phyloP scores from a whole-genome alignment of 2,888 invertebrate species.

The Stratiomys singularior region DNA sequence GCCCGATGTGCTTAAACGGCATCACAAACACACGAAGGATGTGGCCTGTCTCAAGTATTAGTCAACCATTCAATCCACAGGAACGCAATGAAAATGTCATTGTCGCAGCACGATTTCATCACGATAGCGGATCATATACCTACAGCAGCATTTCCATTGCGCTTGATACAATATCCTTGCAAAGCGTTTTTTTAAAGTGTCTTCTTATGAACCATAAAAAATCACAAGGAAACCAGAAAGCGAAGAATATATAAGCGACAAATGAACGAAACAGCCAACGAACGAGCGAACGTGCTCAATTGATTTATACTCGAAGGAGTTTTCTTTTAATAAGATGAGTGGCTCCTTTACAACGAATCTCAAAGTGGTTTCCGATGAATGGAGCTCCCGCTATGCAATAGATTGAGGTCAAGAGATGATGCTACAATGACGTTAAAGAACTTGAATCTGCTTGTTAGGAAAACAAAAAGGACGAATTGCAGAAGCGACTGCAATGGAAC shows the following conservation, averaged over 20 bases:
- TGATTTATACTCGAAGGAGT: conserved; percentile 49
- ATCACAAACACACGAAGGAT: neutral
- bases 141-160: conserved; percentile 14
- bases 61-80: neutral
- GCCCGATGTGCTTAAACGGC: neutral
- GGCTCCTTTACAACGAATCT: conserved; percentile 34
- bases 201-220: conserved; percentile 8
- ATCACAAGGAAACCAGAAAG: neutral
- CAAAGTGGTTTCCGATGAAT: conserved; percentile 45
- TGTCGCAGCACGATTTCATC: conserved; percentile 29
- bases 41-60: conserved; percentile 35
- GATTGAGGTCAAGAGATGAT: conserved; percentile 41
- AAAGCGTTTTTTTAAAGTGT: conserved; percentile 35
- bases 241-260: conserved; percentile 4
- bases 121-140: conserved; percentile 9
- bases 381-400: neutral
- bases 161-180: conserved; percentile 38
- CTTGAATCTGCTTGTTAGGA: conserved; percentile 33
- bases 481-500: neutral
- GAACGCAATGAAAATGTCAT: conserved; percentile 13
- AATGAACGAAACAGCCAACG: conserved; percentile 7
- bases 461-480: neutral
- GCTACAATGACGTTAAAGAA: conserved; percentile 40
- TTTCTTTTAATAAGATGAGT: conserved; percentile 48
- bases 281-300: conserved; percentile 49